Base-by-base conservation (phyloP, 2,888 invertebrate species). In the Apantesis nais region DNA sequence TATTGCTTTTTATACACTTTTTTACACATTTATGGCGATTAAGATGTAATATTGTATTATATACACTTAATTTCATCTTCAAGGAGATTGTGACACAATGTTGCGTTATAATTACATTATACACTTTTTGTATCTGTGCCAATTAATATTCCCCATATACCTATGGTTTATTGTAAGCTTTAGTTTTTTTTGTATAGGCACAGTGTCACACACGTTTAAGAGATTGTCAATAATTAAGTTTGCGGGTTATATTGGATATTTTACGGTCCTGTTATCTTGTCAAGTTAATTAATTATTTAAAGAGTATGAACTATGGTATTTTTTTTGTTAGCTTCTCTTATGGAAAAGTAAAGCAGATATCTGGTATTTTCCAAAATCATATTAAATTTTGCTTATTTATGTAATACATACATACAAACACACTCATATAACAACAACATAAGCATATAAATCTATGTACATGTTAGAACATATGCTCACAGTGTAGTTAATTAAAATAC, bases 1-100 rank as follows among this genome's bases (percentile, higher is more conserved):
- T 58, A 64, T 75, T 71, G 67, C 37, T 11, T 41, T 75, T 67
- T 74, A 73, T 77, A 74, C 75, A 64, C 63, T 62, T 75, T 70
- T 64, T 68, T 72, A 37, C 39, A 48, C 19, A 58, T 66, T 39
- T 66, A 19, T 29, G n/a, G 14, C 34, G 14, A 65, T 65, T n/a
- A 34, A 12, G 34, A 29, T 8, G 58, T 58, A 58, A 58, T 58
- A 29, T 16, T 16, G 16, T 58, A 29, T 16, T 16, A 7, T 58
- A 16, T 58, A 16, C 7, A 58, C 12, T 58, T 58, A 29, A 58
- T 58, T 58, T 4, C 22, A 34, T 2, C 44, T 64, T 64, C 64
- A 48, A 65, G 48, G 48, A 34, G 34, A 19, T 48, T 65, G 14
- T 29, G 14, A 58, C 29, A 58, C 25, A 29, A 58, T 4, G 7